Evolutionary conservation across 2,797 vertebrate species (phyloP), one percentile per base, ranked within the genome.

Genomic region (Sebastiscus albofasciatus): DNA sequence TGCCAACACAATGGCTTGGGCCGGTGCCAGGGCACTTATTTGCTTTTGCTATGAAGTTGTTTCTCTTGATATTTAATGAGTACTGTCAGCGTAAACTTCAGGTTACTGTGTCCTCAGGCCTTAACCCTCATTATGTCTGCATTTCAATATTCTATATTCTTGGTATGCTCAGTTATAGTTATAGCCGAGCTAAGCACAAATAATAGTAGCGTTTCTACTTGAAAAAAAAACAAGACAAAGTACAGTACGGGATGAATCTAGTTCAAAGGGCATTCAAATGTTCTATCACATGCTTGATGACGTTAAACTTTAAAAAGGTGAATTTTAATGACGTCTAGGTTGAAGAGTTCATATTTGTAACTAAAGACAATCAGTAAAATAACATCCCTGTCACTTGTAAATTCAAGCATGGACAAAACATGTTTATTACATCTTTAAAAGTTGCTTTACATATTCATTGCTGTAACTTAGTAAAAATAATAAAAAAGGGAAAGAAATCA

Each of bases 1-100:
- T 93, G 80, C 89, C 85, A 89, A 84, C 77, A 85, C 89, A 87
- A 87, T 78, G 80, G 72, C 49, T 59, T 33, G 72, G 72, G 77
- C 72, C 10, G 4, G 26, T 71, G 86, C 85, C 90, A 91, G 74
- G 61, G 64, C 56, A 80, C 74, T 68, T 73, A 85, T 83, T 90
- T 82, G 61, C 81, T 86, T 79, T 76, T 66, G 64, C 69, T 86
- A 86, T 89, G 71, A 80, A 87, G 77, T 84, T 87, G 75, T 90
- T 90, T 81, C 84, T 82, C 64, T 82, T 71, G 60, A 59, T 88
- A 73, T 83, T 77, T 79, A 88, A 84, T 80, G 56, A 84, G 42
- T 16, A 42, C 67, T 85, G 88, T 87, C 84, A 87, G 82, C 69
- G 7, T 74, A 74, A 70, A 87, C 58, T 56, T 24, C 59, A 54